Conservation (phyloP, 2,888 invertebrate species). For the Noctua janthina region DNA sequence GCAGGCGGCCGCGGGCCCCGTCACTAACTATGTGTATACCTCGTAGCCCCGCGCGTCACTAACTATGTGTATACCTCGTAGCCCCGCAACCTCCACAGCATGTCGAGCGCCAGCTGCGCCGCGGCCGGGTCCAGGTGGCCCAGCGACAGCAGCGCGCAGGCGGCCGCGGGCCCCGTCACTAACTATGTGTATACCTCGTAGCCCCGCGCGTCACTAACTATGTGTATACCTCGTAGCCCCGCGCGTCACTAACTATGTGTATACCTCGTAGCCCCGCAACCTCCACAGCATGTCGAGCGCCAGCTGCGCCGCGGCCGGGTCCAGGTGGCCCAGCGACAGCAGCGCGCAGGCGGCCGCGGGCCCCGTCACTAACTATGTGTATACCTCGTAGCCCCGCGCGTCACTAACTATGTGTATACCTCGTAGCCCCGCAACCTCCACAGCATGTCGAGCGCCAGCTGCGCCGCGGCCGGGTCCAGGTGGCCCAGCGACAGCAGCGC, state of each 20-base stretch:
- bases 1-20: no score
- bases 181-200: conserved; percentile 85
- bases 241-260: no score
- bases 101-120: conserved; percentile 98
- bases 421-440: conserved; percentile 94
- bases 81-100: conserved; percentile 96
- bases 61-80: conserved; percentile 85
- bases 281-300: conserved; percentile 98
- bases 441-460: conserved; percentile 98
- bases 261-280: conserved; percentile 92
- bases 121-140: conserved; percentile 93
- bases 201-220: no score
- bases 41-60: conserved; percentile 93
- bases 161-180: no score
- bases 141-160: conserved; percentile 96
- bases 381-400: conserved; percentile 92
- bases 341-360: conserved; percentile 97
- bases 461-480: conserved; percentile 92
- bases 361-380: no score
- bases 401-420: conserved; percentile 69
- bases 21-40: conserved; percentile 69
- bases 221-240: conserved; percentile 90
- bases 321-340: conserved; percentile 94
- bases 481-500: conserved; percentile 96
- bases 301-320: conserved; percentile 94